Percentiles rank a stretch among this genome's conserved stretches.
Conservation (phyloP, 2,888 invertebrate genomes). For the Tachina grossa region DNA sequence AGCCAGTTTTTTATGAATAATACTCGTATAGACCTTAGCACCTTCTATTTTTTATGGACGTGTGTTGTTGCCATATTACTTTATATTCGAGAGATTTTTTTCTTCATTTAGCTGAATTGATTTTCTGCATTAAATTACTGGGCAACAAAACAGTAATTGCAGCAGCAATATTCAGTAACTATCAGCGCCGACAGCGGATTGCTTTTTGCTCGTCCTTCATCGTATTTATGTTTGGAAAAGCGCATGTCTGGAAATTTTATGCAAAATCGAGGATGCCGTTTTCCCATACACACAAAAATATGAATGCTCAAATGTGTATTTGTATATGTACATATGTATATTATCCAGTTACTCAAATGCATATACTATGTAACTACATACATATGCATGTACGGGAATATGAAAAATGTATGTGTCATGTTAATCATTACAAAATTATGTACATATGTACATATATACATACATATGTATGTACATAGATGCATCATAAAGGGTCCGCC, state of each 20-base stretch:
- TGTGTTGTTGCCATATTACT: slow-evolving; percentile 55
- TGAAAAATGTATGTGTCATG: slow-evolving; percentile 38
- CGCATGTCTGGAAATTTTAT: slow-evolving; percentile 60
- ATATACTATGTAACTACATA: neutral
- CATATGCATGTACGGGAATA: neutral
- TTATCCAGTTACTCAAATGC: slow-evolving; percentile 1
- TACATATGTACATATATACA: slow-evolving; percentile 4
- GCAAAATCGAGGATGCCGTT: slow-evolving; percentile 51
- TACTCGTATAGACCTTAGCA: slow-evolving; percentile 9
- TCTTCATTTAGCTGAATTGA: slow-evolving; percentile 79
- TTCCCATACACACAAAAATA: slow-evolving; percentile 14
- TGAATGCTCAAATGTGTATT: slow-evolving; percentile 21
- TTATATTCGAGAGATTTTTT: slow-evolving; percentile 45
- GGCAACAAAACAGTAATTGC: slow-evolving; percentile 68
- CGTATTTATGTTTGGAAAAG: slow-evolving; percentile 46
- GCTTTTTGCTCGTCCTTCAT: slow-evolving; percentile 8
- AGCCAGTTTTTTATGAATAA: slow-evolving; percentile 28
- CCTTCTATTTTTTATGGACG: slow-evolving; percentile 5
- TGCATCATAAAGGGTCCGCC: no score
- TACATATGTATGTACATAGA: no score
- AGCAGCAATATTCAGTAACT: slow-evolving; percentile 57
- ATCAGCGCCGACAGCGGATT: slow-evolving; percentile 21
- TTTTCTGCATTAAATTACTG: slow-evolving; percentile 75
- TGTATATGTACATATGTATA: neutral
- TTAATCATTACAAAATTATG: slow-evolving; percentile 4